Conservation (phyloP, 2,888 invertebrate genomes). For the Agrotis clavis region DNA sequence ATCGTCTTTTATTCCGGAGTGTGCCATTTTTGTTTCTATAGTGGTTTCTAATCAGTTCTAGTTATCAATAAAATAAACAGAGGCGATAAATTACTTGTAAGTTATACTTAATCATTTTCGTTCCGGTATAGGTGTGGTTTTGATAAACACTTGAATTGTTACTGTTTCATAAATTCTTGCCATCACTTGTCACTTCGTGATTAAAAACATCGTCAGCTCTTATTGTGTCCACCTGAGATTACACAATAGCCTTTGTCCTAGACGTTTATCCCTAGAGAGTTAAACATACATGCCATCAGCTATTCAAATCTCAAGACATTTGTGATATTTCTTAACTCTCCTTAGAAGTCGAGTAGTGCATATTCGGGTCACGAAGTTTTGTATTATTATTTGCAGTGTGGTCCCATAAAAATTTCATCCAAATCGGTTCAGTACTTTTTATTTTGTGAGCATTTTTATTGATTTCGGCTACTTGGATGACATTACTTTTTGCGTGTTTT, state of each 20-base stretch:
- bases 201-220: constrained; percentile 42
- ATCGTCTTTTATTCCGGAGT: not conserved
- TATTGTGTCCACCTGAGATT: constrained; percentile 38
- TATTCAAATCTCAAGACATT: constrained; percentile 54
- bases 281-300: constrained; percentile 39
- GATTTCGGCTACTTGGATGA: too few species aligned
- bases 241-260: constrained; percentile 74
- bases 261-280: constrained; percentile 66
- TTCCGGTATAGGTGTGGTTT: constrained; percentile 54
- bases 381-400: too few species aligned
- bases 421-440: too few species aligned
- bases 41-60: constrained; percentile 36
- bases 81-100: constrained; percentile 32
- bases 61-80: constrained; percentile 58
- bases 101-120: constrained; percentile 42
- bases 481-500: too few species aligned
- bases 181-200: constrained; percentile 43
- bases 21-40: constrained; percentile 3
- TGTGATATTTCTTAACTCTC: constrained; percentile 46
- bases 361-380: constrained; percentile 42
- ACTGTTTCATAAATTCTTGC: constrained; percentile 40
- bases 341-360: constrained; percentile 21
- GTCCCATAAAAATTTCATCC: too few species aligned
- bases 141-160: constrained; percentile 38
- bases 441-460: too few species aligned